phyloP scores from a whole-genome alignment of 2,797 vertebrate genomes.

The Neosalanx taihuensis region DNA sequence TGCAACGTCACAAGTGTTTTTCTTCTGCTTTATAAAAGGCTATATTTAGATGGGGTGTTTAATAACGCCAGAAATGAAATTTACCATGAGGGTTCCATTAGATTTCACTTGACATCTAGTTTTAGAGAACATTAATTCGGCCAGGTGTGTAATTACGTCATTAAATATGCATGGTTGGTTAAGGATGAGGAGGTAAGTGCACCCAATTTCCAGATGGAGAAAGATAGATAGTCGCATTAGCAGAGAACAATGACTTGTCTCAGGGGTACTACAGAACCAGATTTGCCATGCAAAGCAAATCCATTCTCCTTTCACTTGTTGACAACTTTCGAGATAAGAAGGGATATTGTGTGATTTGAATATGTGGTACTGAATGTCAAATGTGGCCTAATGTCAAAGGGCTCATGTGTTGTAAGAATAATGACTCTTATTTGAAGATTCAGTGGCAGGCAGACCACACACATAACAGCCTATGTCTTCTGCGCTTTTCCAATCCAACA shows the following conservation, averaged over 20 bases:
- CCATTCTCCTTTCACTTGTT: not conserved
- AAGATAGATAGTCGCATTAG: not conserved
- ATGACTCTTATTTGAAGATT: no score
- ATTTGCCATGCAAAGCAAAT: not conserved
- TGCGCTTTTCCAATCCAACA: no score
- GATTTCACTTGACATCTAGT: conserved; percentile 21
- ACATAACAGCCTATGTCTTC: no score
- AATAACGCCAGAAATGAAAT: conserved; percentile 36
- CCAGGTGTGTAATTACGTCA: conserved; percentile 14
- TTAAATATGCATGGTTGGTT: conserved; percentile 25
- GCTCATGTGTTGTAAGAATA: no score
- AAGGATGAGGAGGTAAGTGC: not conserved
- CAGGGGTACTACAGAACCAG: not conserved
- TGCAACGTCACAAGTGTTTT: not conserved
- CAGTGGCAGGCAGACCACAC: no score
- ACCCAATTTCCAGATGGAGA: not conserved
- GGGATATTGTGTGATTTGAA: not conserved
- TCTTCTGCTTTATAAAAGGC: not conserved
- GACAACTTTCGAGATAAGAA: not conserved
- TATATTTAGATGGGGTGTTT: not conserved
- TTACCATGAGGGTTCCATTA: conserved; percentile 21
- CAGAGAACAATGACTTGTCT: not conserved
- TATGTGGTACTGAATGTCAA: no score
- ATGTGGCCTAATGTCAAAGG: no score
- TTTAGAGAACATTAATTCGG: conserved; percentile 19